Evolutionary conservation across 2,888 invertebrate species (phyloP).

Genomic region (Amiota minor): DNA sequence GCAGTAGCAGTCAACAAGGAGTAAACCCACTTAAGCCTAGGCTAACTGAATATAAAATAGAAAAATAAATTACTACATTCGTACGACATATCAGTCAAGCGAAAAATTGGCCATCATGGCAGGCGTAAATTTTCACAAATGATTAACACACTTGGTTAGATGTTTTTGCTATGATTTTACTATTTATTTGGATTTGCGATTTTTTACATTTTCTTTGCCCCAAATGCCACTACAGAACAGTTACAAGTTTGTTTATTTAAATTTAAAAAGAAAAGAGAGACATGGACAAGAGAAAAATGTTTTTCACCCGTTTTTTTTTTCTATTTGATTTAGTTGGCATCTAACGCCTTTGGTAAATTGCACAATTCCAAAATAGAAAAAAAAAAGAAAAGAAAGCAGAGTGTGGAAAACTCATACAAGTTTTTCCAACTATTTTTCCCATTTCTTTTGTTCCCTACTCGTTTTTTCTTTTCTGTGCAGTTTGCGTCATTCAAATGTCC

Average conservation of each 20-base stretch:
- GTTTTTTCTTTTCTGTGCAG: slow-evolving; percentile 21
- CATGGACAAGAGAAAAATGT: too few relatives aligned
- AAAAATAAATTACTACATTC: slow-evolving; percentile 28
- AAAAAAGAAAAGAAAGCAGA: too few relatives aligned
- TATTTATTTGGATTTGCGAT: not conserved
- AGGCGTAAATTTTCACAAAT: slow-evolving; percentile 29
- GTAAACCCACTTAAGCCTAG: not conserved
- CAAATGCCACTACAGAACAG: too few relatives aligned
- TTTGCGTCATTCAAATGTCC: slow-evolving; percentile 61
- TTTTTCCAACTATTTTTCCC: slow-evolving; percentile 44
- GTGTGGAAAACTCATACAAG: too few relatives aligned
- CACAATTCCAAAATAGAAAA: slow-evolving; percentile 53
- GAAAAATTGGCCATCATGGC: slow-evolving; percentile 35
- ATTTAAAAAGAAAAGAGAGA: too few relatives aligned
- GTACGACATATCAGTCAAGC: slow-evolving; percentile 26
- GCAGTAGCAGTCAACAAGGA: slow-evolving; percentile 51
- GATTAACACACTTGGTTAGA: slow-evolving; percentile 12
- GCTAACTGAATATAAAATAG: not conserved
- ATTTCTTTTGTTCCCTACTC: slow-evolving; percentile 12
- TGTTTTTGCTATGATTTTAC: not conserved
- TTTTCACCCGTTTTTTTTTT: slow-evolving; percentile 40
- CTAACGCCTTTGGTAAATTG: slow-evolving; percentile 55
- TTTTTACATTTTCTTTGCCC: not conserved
- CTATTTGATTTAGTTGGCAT: slow-evolving; percentile 42
- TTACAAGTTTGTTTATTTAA: too few relatives aligned